Base-by-base conservation (phyloP, 1,140 invertebrate species). In the Alviniconcha marisindica region DNA sequence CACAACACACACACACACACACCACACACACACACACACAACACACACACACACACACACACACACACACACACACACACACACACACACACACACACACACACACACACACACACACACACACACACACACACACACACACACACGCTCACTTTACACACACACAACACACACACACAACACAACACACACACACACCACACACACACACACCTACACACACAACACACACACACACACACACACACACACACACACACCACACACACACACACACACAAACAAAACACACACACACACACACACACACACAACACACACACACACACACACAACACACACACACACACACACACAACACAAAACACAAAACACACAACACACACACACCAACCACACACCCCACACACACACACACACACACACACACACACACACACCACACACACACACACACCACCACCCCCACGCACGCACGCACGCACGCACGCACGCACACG, bases 391-490 rank as follows among this genome's bases (percentile, higher is more conserved):
- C 7, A 69, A 7, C 5, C 63, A 69, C n/a, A 12, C 63, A 69
- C n/a, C n/a, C n/a, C 63, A 69, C 63, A 69, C 63, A 69, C n/a
- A 69, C 36, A 69, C 66, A 36, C 66, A 69, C 66, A 69, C 36
- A 69, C 66, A 69, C 66, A 69, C 66, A 69, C 66, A 69, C 66
- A 24, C 66, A 10, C 66, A 24, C 66, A 69, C 66, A 24, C 66
- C n/a, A n/a, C n/a, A n/a, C n/a, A n/a, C n/a, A n/a, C n/a, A n/a
- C n/a, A n/a, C n/a, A n/a, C n/a, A n/a, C n/a, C n/a, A n/a, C n/a
- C n/a, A n/a, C n/a, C n/a, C n/a, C n/a, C n/a, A 69, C 28, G 66
- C 66, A 24, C 66, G 24, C 66, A 24, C 66, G 66, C 66, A 2
- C 66, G 24, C 66, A 24, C 66, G 24, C 66, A 24, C 24, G 24